These are phyloP conservation scores for Catajapyx aquilonaris DNA, from an alignment of 1,140 invertebrate genomes.

Conservation along the genomic window DNA sequence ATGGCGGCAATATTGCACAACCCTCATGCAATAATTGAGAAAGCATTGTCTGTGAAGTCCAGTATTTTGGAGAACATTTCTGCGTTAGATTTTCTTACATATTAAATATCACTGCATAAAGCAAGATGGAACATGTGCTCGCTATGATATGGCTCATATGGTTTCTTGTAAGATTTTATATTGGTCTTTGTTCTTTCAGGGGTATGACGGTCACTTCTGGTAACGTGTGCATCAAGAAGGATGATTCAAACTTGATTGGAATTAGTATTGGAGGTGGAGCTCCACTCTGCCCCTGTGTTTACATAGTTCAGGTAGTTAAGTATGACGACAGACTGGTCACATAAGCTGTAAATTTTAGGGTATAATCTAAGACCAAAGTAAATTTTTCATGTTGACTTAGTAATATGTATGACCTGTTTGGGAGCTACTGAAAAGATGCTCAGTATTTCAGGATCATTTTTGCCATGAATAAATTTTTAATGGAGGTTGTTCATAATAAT, in stretches of 20 bases:
- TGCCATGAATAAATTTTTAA: not conserved
- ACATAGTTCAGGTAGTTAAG: conserved; percentile 58
- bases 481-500: too few relatives aligned
- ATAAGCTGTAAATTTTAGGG: not conserved
- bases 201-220: conserved; percentile 96
- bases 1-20: too few relatives aligned
- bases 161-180: too few relatives aligned
- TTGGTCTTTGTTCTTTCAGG: too few relatives aligned
- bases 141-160: too few relatives aligned
- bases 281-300: conserved; percentile 87
- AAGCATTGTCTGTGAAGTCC: too few relatives aligned
- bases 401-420: not conserved
- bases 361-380: conserved; percentile 1
- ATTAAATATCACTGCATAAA: too few relatives aligned
- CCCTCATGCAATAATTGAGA: too few relatives aligned
- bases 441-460: conserved; percentile 1
- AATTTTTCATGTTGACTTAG: not conserved
- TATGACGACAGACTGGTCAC: not conserved
- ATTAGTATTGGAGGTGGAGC: conserved; percentile 95
- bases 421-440: not conserved
- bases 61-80: too few relatives aligned
- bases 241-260: conserved; percentile 87
- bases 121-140: too few relatives aligned
- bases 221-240: conserved; percentile 70
- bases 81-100: too few relatives aligned